A percentile compares a stretch with the other conserved stretches of the same genome.
These are phyloP conservation scores for Holcopasites calliopsidis DNA, from an alignment of 1,140 invertebrate species.

Conservation along the genomic window DNA sequence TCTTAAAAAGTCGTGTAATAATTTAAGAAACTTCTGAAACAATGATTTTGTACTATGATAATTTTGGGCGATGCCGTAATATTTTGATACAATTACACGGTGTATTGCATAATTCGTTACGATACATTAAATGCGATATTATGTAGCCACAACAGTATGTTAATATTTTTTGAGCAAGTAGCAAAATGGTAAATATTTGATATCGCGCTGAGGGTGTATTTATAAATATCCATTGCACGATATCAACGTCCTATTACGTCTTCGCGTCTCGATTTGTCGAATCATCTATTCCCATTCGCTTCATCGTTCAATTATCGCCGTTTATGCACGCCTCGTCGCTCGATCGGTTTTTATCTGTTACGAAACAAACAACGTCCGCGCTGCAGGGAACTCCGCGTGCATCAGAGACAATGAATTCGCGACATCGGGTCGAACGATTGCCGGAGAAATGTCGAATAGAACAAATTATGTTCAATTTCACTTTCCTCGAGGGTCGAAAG, in stretches of 20 bases:
- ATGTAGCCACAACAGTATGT: slow-evolving; percentile 13
- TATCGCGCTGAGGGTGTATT: slow-evolving; percentile 17
- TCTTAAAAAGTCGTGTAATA: not conserved
- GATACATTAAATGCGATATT: slow-evolving; percentile 34
- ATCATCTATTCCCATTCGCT: slow-evolving; percentile 47
- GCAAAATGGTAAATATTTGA: slow-evolving; percentile 28
- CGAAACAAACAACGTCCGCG: slow-evolving; percentile 37
- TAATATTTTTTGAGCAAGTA: slow-evolving; percentile 7
- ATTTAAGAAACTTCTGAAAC: not conserved
- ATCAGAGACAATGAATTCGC: not conserved
- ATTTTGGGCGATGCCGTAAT: not conserved
- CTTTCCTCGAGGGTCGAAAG: not conserved
- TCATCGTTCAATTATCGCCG: slow-evolving; percentile 38
- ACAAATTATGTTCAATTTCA: not conserved
- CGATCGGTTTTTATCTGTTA: slow-evolving; percentile 45
- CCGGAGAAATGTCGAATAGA: no score
- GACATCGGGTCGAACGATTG: not conserved
- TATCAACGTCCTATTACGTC: slow-evolving; percentile 45
- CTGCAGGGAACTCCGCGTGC: not conserved
- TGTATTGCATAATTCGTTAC: slow-evolving; percentile 5
- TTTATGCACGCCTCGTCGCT: slow-evolving; percentile 24
- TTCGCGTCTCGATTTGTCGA: slow-evolving; percentile 39
- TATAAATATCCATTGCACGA: slow-evolving; percentile 30
- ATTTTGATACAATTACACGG: slow-evolving; percentile 4
- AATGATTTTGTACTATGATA: not conserved